These are phyloP conservation scores for Metopia argyrocephala DNA, from an alignment of 2,888 invertebrate genomes.

Conservation along the genomic window DNA sequence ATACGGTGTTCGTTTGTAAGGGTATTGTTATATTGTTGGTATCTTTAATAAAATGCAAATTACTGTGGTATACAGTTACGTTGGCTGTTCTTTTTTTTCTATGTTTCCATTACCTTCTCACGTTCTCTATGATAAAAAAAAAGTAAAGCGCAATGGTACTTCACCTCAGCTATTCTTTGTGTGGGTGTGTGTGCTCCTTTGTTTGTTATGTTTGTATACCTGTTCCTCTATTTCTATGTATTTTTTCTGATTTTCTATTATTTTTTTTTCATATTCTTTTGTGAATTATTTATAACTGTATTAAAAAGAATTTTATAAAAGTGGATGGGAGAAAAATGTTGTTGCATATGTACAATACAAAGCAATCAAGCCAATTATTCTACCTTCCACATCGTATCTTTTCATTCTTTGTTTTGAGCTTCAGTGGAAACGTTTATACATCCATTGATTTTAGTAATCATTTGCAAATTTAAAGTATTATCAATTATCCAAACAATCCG, in stretches of 20 bases:
- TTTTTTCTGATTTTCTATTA: not conserved
- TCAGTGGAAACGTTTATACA: constrained; percentile 20
- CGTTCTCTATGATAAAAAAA: not conserved
- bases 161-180: no score
- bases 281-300: constrained; percentile 63
- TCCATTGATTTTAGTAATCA: constrained; percentile 50
- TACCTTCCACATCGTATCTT: constrained; percentile 1
- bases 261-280: constrained; percentile 32
- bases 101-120: not conserved
- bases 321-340: not conserved
- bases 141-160: no score
- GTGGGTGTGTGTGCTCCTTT: no score
- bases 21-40: constrained; percentile 5
- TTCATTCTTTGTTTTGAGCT: constrained; percentile 12
- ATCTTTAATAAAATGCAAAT: constrained; percentile 64
- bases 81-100: not conserved
- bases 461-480: constrained; percentile 47
- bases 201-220: no score
- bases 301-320: constrained; percentile 37
- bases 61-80: constrained; percentile 5
- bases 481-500: constrained; percentile 47
- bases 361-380: constrained; percentile 53
- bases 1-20: not conserved
- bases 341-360: constrained; percentile 12
- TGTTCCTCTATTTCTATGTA: not conserved